A percentile compares a stretch with the other conserved stretches of the same genome.
phyloP scores from a whole-genome alignment of 2,797 vertebrate species.

The Eidolon dupreanum region DNA sequence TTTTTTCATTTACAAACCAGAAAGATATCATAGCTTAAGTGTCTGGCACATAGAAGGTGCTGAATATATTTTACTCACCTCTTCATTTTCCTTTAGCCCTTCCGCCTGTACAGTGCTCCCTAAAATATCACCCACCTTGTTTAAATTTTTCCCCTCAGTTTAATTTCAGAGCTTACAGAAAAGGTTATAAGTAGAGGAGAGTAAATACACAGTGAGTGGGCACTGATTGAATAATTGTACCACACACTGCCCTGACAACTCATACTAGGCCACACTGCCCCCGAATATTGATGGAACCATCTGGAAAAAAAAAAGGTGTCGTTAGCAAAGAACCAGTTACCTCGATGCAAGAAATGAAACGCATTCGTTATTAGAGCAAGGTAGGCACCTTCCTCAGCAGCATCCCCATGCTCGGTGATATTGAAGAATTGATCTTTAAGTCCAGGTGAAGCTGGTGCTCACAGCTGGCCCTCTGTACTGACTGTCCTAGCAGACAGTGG shows the following conservation, averaged over 20 bases:
- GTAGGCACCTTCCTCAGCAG: background rate
- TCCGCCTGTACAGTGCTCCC: background rate
- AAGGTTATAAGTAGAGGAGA: background rate
- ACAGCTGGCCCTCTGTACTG: background rate
- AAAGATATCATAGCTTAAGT: background rate
- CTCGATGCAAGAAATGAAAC: background rate
- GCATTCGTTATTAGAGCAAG: background rate
- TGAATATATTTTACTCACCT: background rate
- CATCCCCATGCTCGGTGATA: rapidly evolving
- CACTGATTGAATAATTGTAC: background rate
- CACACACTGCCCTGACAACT: background rate
- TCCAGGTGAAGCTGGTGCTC: background rate
- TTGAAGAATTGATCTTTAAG: background rate
- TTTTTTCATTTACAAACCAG: background rate
- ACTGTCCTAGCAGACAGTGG: background rate
- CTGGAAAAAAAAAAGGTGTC: background rate
- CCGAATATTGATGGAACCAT: background rate
- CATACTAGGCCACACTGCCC: rapidly evolving
- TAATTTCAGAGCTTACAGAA: background rate
- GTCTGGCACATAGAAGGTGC: background rate
- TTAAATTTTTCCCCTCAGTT: background rate
- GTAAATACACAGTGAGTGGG: background rate
- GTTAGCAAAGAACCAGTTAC: background rate
- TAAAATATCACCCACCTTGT: background rate
- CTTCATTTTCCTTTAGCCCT: background rate